phyloP scores from a whole-genome alignment of 2,113 vertebrate genomes.

The Corydoras sp. region DNA sequence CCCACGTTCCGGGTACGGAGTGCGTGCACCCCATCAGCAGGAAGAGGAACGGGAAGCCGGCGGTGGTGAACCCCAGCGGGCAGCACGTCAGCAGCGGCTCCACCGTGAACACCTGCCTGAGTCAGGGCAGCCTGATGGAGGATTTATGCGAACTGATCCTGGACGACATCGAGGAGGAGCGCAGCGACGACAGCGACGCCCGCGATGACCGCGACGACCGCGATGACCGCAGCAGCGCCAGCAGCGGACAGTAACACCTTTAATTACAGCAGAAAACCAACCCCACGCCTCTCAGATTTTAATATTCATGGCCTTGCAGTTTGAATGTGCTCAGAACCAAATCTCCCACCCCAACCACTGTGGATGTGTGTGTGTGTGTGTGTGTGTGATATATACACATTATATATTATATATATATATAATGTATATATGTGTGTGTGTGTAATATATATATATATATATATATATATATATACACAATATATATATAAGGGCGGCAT shows the following conservation, averaged over 20 bases:
- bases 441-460: no score
- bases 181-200: constrained; percentile 13
- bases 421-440: no score
- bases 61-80: constrained; percentile 60
- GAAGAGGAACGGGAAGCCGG: constrained; percentile 55
- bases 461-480: no score
- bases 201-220: background rate
- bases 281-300: no score
- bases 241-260: constrained; percentile 5
- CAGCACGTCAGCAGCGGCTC: constrained; percentile 67
- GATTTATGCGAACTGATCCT: constrained; percentile 62
- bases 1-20: constrained; percentile 61
- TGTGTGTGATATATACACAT: no score
- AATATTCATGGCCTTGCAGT: no score
- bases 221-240: constrained; percentile 23
- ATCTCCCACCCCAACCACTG: no score
- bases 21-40: constrained; percentile 70
- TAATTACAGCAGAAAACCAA: no score
- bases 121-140: constrained; percentile 63
- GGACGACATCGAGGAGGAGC: constrained; percentile 57
- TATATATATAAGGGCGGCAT: no score
- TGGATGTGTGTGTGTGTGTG: no score
- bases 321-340: no score
- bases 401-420: no score
- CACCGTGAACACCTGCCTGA: constrained; percentile 71